Evolutionary conservation across 2,113 vertebrate genomes (phyloP).

Genomic region (Heterotis niloticus): DNA sequence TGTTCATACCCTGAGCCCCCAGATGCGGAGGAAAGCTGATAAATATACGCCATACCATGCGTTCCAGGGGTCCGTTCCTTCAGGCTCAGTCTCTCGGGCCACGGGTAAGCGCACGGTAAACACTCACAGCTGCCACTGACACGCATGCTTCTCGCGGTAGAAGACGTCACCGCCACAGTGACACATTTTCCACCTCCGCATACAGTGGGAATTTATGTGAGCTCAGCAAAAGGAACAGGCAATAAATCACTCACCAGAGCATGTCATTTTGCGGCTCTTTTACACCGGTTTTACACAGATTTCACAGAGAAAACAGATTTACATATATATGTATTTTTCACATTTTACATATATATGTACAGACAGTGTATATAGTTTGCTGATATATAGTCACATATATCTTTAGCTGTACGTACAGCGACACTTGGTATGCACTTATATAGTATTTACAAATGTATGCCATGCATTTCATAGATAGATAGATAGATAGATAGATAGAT

Average conservation of each 20-base stretch:
- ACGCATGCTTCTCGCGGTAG: neutral
- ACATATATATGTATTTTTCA: neutral
- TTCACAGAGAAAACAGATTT: neutral
- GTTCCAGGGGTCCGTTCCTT: no score
- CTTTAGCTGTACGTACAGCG: no score
- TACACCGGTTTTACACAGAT: neutral
- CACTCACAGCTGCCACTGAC: neutral
- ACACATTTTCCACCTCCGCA: neutral
- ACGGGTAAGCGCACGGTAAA: neutral
- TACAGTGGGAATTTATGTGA: slow-evolving; percentile 1
- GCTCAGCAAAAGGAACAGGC: slow-evolving; percentile 3
- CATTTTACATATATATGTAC: neutral
- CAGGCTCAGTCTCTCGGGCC: no score
- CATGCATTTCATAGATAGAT: neutral
- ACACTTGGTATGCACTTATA: no score
- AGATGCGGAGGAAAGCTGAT: neutral
- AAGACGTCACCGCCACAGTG: neutral
- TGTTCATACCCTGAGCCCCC: neutral
- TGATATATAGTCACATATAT: neutral
- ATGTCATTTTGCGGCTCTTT: neutral
- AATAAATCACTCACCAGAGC: neutral
- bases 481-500: neutral
- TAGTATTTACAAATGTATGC: neutral
- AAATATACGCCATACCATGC: neutral
- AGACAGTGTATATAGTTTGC: neutral